These are phyloP conservation scores for Anastrepha obliqua DNA, from an alignment of 1,140 invertebrate genomes.

Conservation along the genomic window DNA sequence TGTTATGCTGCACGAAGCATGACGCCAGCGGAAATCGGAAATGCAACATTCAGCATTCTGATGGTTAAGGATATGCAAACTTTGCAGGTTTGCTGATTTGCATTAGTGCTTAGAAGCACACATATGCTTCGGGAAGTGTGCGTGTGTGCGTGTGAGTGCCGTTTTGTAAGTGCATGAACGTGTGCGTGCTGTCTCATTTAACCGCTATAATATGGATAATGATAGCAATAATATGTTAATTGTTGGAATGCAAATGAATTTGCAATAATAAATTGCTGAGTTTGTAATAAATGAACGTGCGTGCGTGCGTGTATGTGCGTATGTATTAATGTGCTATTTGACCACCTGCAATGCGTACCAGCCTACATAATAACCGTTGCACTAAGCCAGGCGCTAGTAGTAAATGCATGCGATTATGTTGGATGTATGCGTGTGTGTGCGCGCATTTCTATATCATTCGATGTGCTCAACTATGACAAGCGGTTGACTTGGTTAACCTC, in stretches of 20 bases:
- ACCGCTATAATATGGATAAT: conserved; percentile 37
- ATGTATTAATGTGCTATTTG: background rate
- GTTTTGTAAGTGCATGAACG: background rate
- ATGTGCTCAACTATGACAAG: conserved; percentile 12
- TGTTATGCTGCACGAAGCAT: conserved; percentile 42
- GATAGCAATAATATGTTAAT: conserved; percentile 47
- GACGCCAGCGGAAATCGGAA: conserved; percentile 34
- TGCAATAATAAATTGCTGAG: conserved; percentile 36
- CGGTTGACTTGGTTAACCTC: background rate
- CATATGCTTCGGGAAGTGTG: too few relatives aligned
- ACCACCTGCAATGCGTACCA: background rate
- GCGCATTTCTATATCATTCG: background rate
- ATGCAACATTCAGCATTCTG: conserved; percentile 29
- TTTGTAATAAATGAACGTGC: background rate
- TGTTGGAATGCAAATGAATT: conserved; percentile 39
- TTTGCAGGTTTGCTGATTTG: conserved; percentile 38
- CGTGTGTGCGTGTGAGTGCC: too few relatives aligned
- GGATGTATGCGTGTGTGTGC: too few relatives aligned
- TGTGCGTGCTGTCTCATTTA: background rate
- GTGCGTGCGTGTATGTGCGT: background rate
- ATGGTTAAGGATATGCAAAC: conserved; percentile 38
- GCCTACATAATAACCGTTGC: background rate
- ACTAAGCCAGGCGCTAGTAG: background rate
- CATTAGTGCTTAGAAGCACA: background rate
- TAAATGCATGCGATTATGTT: background rate